Evolutionary conservation across 2,888 invertebrate genomes (phyloP), one percentile per base, ranked within the genome.

Genomic region (Liodrosophila aerea): DNA sequence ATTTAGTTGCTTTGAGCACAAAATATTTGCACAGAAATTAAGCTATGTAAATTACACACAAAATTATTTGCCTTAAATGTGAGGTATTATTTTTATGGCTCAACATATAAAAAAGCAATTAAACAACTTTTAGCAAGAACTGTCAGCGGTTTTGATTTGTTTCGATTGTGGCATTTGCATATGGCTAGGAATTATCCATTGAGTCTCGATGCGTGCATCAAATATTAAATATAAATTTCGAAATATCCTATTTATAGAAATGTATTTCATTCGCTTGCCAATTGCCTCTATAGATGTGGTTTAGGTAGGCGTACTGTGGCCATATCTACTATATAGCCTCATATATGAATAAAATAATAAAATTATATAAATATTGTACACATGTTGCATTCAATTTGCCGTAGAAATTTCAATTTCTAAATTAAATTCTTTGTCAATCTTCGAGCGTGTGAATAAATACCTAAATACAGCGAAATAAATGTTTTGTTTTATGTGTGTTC

Each of bases 81-180:
- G 22, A 22, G 22, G 22, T 22, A 4, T 5, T 5, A 27, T 43
- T 13, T 50, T 11, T 34, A 12, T 29, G 7, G 9, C 34, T 34
- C 47, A 22, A 22, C 5, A 34, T 39, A 73, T 53, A 51, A 64
- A 81, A 78, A 64, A 47, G 69, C 63, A 80, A 77, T 71, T 76
- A 57, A 76, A 76, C 5, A 62, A 34, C n/a, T 56, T 51, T 16
- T 34, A 36, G 11, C 46, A 47, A 40, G 34, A 53, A 64, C 37
- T 67, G 82, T 82, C 78, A 60, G 62, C 75, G 47, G 54, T 81
- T 76, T 84, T 78, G 78, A 78, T 78, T 85, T 82, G 85, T 82
- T 66, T 61, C 66, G 77, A 58, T 60, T 74, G 64, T 36, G 68
- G 56, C 53, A 72, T 74, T 77, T 64, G 82, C 78, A 85, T 67